Percentiles rank a stretch among this genome's conserved stretches.
Conservation (phyloP, 1,140 invertebrate species). For the Lepidotrigona ventralis region DNA sequence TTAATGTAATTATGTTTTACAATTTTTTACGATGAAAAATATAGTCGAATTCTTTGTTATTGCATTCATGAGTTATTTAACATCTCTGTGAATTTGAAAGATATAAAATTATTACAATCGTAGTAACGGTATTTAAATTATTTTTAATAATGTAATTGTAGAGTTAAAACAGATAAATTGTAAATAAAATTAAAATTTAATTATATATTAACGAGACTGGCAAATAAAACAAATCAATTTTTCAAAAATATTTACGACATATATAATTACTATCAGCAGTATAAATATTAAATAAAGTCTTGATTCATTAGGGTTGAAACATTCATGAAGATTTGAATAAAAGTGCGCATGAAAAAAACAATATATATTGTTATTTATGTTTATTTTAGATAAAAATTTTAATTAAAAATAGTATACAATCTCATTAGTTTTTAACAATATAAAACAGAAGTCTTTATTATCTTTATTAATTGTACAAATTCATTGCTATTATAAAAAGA, state of each 20-base stretch:
- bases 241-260: conserved; percentile 6
- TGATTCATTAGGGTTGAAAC: background rate
- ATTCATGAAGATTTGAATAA: background rate
- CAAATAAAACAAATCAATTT: conserved; percentile 3
- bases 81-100: background rate
- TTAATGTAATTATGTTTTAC: conserved; percentile 34
- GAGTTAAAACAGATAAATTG: background rate
- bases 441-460: background rate
- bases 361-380: background rate
- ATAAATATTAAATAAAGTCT: conserved; percentile 4
- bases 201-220: conserved; percentile 22
- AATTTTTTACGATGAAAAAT: conserved; percentile 30
- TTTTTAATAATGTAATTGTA: background rate
- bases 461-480: too few relatives aligned
- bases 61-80: conserved; percentile 1
- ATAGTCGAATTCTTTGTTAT: conserved; percentile 14
- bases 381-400: background rate
- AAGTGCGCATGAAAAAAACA: background rate
- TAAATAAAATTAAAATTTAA: conserved; percentile 14
- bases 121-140: background rate
- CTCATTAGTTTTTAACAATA: background rate
- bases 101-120: background rate
- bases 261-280: background rate
- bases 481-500: too few relatives aligned
- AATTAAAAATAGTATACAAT: background rate